Base-by-base conservation (phyloP, 2,113 vertebrate species). In the Podarcis raffonei region DNA sequence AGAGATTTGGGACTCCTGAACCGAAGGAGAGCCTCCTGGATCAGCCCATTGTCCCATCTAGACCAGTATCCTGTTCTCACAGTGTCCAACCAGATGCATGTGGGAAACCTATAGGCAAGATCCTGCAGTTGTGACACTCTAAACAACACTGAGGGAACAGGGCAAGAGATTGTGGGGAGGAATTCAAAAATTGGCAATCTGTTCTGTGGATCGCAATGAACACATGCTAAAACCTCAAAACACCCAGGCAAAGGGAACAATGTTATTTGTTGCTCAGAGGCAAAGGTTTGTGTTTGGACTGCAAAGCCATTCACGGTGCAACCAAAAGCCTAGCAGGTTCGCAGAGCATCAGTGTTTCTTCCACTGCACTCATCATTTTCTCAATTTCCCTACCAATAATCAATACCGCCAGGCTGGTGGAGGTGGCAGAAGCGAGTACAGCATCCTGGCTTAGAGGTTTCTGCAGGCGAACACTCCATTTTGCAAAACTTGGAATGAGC, bases 401-500 rank as follows among this genome's bases (percentile, higher is more conserved):
- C 27, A n/a, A 74, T 39, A 66, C 35, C 11, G n/a, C 12, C 20
- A 8, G 25, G 25, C 25, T 15, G 32, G 30, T 6, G 0, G n/a
- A 3, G 76, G 37, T 39, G 85, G 30, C 30, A 6, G 18, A 25
- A 1, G 32, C 8, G 15, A 25, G 15, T 4, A 3, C 23, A 53
- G 57, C 6, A 68, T 16, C 30, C 62, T 27, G 39, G 71, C 15
- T 66, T 32, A 15, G 25, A 59, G 13, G 20, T 83, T 69, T 75
- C 71, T 15, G 74, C 30, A 35, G 59, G 71, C 68, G 1, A 62
- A 11, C n/a, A 3, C 35, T 82, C 57, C n/a, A 18, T 88, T 76
- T 66, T 76, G 62, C 22, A 42, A 16, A 65, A 66, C 66, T 48
- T 87, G 72, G 23, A 13, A 3, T 66, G 25, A 93, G 89, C 89